Conservation (phyloP, 2,797 vertebrate species). For the Thaleichthys pacificus region DNA sequence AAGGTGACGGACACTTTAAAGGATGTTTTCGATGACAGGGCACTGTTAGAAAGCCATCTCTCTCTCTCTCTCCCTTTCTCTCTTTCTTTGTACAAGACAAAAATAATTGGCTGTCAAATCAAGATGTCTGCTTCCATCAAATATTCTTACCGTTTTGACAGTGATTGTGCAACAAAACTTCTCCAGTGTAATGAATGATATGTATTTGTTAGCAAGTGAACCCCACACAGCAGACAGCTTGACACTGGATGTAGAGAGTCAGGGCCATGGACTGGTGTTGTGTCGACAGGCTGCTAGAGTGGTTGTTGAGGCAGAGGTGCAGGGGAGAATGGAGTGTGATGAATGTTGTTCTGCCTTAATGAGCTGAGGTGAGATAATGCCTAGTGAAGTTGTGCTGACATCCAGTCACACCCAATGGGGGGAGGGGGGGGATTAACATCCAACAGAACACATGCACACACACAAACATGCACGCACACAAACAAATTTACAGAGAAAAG, state of each 20-base stretch:
- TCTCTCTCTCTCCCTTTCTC: not conserved
- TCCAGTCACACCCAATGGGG: not conserved
- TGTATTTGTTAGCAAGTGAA: not conserved
- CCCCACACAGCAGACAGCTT: not conserved
- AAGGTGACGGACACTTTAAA: not conserved
- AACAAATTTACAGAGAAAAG: conserved; percentile 59
- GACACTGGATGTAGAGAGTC: not conserved
- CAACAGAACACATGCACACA: conserved; percentile 37
- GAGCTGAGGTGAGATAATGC: not conserved
- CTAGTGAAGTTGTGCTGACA: not conserved
- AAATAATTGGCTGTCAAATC: conserved; percentile 5
- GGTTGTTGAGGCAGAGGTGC: not conserved
- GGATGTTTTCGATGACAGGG: not conserved
- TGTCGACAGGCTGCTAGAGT: not conserved
- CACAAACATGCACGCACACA: conserved; percentile 29
- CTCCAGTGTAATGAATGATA: not conserved
- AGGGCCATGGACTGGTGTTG: not conserved
- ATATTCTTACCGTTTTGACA: not conserved
- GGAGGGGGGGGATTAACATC: not conserved
- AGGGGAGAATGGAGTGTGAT: not conserved
- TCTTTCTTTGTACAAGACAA: not conserved
- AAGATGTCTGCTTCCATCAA: not conserved
- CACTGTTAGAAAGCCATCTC: not conserved
- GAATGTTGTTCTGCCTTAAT: not conserved
- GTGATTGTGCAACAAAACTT: not conserved